Conservation (phyloP, 2,797 vertebrate genomes). For the Kryptopterus vitreolus region DNA sequence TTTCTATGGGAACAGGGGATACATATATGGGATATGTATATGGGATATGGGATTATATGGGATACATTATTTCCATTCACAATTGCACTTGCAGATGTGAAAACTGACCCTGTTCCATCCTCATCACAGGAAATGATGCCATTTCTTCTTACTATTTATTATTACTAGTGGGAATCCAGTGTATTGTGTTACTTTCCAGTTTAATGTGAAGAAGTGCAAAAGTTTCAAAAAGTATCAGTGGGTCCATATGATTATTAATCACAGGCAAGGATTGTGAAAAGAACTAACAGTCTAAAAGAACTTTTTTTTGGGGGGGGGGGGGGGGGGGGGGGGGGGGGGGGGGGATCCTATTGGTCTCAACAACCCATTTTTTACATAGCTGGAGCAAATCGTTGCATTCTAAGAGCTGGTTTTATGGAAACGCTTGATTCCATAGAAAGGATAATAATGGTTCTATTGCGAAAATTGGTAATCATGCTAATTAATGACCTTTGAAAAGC, state of each 20-base stretch:
- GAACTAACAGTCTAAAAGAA: background rate
- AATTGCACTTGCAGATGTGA: conserved; percentile 68
- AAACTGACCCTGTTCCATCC: conserved; percentile 55
- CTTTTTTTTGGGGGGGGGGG: too few species aligned
- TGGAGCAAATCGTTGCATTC: background rate
- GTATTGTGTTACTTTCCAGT: conserved; percentile 19
- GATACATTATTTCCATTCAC: conserved; percentile 58
- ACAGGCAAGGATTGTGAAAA: background rate
- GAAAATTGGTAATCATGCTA: background rate
- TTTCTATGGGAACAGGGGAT: conserved; percentile 48
- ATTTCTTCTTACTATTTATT: conserved; percentile 37
- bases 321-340: too few species aligned
- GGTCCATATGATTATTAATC: background rate
- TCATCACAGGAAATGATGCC: conserved; percentile 66
- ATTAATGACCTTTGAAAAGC: background rate
- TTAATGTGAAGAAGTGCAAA: background rate
- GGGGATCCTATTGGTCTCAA: too few species aligned
- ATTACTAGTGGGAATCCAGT: conserved; percentile 3
- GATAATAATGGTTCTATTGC: background rate
- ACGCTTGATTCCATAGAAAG: too few species aligned
- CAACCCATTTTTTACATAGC: background rate
- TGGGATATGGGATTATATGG: too few species aligned
- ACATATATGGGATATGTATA: too few species aligned
- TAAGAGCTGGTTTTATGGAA: background rate
- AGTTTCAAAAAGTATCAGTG: background rate